Evolutionary conservation across 2,797 vertebrate genomes (phyloP).

Genomic region (Triplophysa bombifrons): DNA sequence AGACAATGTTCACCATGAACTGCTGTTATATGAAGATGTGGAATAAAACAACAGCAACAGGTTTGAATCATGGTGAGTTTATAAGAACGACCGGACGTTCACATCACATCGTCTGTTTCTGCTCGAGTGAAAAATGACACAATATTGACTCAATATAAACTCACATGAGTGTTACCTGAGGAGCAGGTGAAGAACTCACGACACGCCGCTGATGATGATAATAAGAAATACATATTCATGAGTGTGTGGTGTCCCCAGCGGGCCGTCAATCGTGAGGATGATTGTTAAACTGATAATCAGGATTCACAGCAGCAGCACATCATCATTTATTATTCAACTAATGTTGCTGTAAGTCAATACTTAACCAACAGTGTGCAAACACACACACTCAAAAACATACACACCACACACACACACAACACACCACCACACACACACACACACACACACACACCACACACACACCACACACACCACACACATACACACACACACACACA

Average conservation of each 20-base stretch:
- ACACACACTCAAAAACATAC: too few species aligned
- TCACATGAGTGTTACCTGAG: not conserved
- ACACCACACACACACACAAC: not conserved
- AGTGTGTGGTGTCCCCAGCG: not conserved
- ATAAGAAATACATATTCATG: constrained; percentile 56
- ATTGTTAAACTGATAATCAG: constrained; percentile 52
- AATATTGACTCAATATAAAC: not conserved
- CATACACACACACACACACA: too few species aligned
- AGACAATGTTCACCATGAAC: too few species aligned
- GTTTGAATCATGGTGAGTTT: too few species aligned
- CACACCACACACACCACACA: too few species aligned
- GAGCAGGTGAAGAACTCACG: constrained; percentile 32
- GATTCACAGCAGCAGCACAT: constrained; percentile 22
- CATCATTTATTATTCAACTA: constrained; percentile 25
- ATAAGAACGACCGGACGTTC: too few species aligned
- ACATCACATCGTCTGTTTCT: too few species aligned
- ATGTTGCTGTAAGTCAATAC: constrained; percentile 35
- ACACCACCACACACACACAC: too few species aligned
- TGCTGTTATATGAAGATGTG: too few species aligned
- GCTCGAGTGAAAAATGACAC: not conserved
- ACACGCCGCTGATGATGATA: constrained; percentile 51
- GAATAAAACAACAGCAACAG: too few species aligned
- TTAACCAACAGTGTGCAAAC: not conserved
- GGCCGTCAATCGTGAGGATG: constrained; percentile 33
- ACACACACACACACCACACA: too few species aligned